phyloP scores from a whole-genome alignment of 2,113 vertebrate species.

The Centropus bengalensis region DNA sequence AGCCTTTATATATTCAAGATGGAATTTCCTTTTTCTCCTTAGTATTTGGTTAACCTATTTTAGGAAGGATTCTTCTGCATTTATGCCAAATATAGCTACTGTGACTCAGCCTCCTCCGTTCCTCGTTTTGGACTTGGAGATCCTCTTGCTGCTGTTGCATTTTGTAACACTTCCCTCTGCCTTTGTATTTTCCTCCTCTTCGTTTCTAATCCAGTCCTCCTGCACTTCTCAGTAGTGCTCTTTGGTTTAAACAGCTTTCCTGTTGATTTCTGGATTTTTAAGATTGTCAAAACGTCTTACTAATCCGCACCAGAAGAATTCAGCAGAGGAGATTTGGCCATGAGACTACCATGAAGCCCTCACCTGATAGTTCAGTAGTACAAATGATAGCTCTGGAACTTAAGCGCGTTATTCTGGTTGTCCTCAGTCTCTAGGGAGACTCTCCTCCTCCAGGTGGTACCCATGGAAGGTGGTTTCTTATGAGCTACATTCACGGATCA shows the following conservation, averaged over 20 bases:
- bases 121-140: not conserved
- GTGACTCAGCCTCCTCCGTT: conserved; percentile 22
- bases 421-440: not conserved
- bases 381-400: too few relatives aligned
- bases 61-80: conserved; percentile 8
- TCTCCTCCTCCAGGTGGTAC: not conserved
- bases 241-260: not conserved
- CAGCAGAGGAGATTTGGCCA: not conserved
- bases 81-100: conserved; percentile 4
- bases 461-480: not conserved
- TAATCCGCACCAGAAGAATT: not conserved
- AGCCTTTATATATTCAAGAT: not conserved
- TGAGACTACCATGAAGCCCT: not conserved
- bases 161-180: not conserved
- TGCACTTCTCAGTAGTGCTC: not conserved
- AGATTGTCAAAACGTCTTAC: not conserved
- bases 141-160: not conserved
- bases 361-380: not conserved
- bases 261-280: not conserved
- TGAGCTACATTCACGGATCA: not conserved
- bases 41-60: conserved; percentile 33
- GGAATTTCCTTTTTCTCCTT: conserved; percentile 31
- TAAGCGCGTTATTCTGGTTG: too few relatives aligned
- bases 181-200: not conserved
- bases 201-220: not conserved